Conservation (phyloP, 2,888 invertebrate genomes). For the Papilio protenor region DNA sequence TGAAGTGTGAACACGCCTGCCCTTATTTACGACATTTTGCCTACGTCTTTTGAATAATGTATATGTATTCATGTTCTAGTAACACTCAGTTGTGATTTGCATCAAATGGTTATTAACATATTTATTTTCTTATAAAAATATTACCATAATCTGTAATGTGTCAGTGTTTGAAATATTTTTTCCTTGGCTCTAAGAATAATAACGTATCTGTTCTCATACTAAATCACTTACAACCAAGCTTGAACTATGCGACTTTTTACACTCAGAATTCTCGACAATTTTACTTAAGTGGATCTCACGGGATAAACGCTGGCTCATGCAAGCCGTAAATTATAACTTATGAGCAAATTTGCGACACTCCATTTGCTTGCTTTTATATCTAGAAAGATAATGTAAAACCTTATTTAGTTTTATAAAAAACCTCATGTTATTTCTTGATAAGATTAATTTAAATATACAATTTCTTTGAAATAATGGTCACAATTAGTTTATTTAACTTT, state of each 20-base stretch:
- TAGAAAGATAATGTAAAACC: background rate
- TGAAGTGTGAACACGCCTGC: slow-evolving; percentile 14
- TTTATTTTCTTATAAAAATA: background rate
- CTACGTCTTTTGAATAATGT: slow-evolving; percentile 21
- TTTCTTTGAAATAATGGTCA: no score
- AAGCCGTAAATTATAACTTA: slow-evolving; percentile 27
- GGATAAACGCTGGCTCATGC: slow-evolving; percentile 27
- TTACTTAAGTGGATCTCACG: slow-evolving; percentile 25
- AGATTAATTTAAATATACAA: no score
- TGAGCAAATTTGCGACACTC: slow-evolving; percentile 39
- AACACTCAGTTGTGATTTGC: slow-evolving; percentile 4
- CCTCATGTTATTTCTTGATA: no score
- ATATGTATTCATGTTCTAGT: slow-evolving; percentile 8
- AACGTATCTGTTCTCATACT: background rate
- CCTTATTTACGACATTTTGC: slow-evolving; percentile 10
- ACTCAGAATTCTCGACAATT: slow-evolving; percentile 13
- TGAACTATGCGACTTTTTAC: slow-evolving; percentile 15
- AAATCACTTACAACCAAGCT: slow-evolving; percentile 6
- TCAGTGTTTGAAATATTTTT: background rate
- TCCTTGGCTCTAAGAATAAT: background rate
- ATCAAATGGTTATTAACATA: background rate
- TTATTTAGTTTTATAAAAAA: no score
- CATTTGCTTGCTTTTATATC: slow-evolving; percentile 23
- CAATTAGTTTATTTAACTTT: no score
- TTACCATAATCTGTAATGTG: background rate